Evolutionary conservation across 2,113 vertebrate genomes (phyloP), one percentile per base, ranked within the genome.

Genomic region (Sinocyclocheilus anshuiensis): DNA sequence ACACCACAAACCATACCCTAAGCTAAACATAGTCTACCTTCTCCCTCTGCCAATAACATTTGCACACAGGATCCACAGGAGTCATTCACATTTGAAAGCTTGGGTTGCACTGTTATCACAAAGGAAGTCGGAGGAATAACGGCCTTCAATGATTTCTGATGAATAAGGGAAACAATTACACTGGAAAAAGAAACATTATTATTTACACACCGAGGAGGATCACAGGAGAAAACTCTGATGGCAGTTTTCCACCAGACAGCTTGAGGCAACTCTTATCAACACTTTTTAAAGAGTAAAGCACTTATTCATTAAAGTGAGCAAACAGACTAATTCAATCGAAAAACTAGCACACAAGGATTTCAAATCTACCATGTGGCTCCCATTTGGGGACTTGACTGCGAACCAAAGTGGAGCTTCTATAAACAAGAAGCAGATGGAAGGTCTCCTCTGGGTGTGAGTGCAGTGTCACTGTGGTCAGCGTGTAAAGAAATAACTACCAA

Each of bases 391-490:
- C 81, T 71, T 84, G 69, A 89, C 29, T 74, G 22, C 57, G 29
- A 74, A 71, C 81, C 85, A 86, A 81, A 89, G 76, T 57, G 85
- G 50, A 89, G 82, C 84, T 82, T 86, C 72, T 78, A 72, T 83
- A 84, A 87, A 87, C 85, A 86, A 72, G 50, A 0, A 89, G 69
- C 88, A 89, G 81, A 89, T 86, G 88, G 88, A 86, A 71, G 77
- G 81, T 69, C 81, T 89, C 57, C 48, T 84, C 50, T 79, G 57
- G 85, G 67, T 76, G 53, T 16, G 42, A 86, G 22, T 16, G 24
- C 45, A 50, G 55, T 81, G 74, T 84, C 69, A 55, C 50, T 57
- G 42, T 29, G 50, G 81, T 42, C 55, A 57, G n/a, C 24, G 22
- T 48, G 36, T 22, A 26, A 81, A 81, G 50, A 81, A 69, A 57